Base-by-base conservation (phyloP, 2,113 vertebrate genomes). In the Ifrita kowaldi region DNA sequence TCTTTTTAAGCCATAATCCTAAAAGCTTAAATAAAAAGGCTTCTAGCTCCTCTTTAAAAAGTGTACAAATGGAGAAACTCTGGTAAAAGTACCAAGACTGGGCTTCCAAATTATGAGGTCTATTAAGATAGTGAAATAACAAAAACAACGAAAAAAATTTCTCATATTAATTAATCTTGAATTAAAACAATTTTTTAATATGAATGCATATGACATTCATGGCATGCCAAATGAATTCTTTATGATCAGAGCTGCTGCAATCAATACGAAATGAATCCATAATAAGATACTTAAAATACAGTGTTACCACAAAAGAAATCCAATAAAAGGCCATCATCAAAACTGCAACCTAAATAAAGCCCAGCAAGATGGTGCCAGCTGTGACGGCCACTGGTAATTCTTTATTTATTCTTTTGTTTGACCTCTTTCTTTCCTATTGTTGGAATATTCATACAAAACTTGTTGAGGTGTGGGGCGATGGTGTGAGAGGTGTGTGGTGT, bases 231-330 rank as follows among this genome's bases (percentile, higher is more conserved):
- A 98, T 98, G 96, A 98, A 98, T 98, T 98, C 98, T 98, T 98
- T 98, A 98, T 97, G 97, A 98, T 97, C 97, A 96, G 90, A 96
- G 71, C 86, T 81, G 50, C 96, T 98, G 93, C 90, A 97, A 97
- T 98, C 97, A 65, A 98, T 98, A 96, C 93, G 96, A 97, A 98
- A 98, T 98, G 80, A 98, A 98, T 98, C 98, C 93, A 97, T 97
- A 98, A 98, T 97, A 97, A 97, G 95, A 97, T 97, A 96, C 91
- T 97, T 98, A 97, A 98, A 98, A 98, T 97, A 98, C 97, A 97
- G 68, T 90, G 95, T 98, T 98, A 95, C 97, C 97, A 95, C 96
- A 97, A 93, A 94, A 55, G 23, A 97, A 97, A 6, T 84, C 11
- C 10, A 69, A 26, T 97, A 97, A 97, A 96, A 96, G 69, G 27